Evolutionary conservation across 2,888 invertebrate genomes (phyloP).

Genomic region (Leucophora obtusa): DNA sequence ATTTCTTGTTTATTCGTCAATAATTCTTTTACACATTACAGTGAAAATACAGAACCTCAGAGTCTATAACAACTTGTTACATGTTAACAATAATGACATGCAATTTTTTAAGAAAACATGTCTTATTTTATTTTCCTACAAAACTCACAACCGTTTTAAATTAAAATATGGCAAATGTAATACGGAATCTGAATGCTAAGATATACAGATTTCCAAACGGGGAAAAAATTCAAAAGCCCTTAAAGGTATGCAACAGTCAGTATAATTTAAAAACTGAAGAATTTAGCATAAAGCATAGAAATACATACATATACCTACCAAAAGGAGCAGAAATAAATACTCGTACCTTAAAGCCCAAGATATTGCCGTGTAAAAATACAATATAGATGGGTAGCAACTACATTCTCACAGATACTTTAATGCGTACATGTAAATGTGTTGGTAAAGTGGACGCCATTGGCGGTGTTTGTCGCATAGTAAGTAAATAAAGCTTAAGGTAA

Average conservation of each 20-base stretch:
- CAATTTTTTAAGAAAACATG: not conserved
- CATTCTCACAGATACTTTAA: not conserved
- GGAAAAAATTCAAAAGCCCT: not conserved
- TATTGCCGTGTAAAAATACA: slow-evolving; percentile 44
- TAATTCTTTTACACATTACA: no score
- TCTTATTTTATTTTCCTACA: not conserved
- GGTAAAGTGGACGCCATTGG: slow-evolving; percentile 48
- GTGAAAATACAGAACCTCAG: no score
- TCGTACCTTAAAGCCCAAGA: slow-evolving; percentile 47
- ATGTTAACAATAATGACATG: not conserved
- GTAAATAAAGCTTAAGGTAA: slow-evolving; percentile 42
- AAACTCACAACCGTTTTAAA: not conserved
- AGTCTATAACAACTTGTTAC: not conserved
- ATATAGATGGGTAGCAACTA: slow-evolving; percentile 24
- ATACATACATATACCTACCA: not conserved
- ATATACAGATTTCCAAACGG: not conserved
- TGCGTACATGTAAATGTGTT: not conserved
- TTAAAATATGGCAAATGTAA: slow-evolving; percentile 3
- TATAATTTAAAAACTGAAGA: not conserved
- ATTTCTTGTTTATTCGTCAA: no score
- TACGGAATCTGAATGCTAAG: not conserved
- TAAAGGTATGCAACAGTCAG: slow-evolving; percentile 4
- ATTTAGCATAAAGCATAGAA: no score
- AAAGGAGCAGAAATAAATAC: slow-evolving; percentile 36
- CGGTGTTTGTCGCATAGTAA: slow-evolving; percentile 60